A percentile compares a stretch with the other conserved stretches of the same genome.
phyloP scores from a whole-genome alignment of 1,140 invertebrate genomes.

The Drosophila sechellia region DNA sequence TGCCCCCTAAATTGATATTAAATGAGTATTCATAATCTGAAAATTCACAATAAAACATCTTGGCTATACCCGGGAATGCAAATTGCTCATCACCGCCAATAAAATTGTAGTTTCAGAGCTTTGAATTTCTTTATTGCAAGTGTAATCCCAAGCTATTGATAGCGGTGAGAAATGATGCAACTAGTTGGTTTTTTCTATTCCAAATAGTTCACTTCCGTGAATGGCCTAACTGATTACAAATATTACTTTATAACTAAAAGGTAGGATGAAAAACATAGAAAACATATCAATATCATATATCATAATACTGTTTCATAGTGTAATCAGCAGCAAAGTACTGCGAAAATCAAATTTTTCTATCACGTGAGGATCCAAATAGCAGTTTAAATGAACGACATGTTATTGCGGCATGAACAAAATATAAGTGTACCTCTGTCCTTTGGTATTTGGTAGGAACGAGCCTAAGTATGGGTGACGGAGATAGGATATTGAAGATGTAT shows the following conservation, averaged over 20 bases:
- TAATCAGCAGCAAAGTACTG: background rate
- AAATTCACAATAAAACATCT: slow-evolving; percentile 1
- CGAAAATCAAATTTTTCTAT: background rate
- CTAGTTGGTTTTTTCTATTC: background rate
- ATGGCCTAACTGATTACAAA: background rate
- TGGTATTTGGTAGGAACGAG: background rate
- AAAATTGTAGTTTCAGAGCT: background rate
- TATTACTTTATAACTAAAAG: background rate
- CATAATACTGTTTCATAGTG: no score
- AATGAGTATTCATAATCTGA: background rate
- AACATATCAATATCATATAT: background rate
- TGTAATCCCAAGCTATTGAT: background rate
- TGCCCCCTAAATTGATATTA: background rate
- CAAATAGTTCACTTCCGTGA: background rate
- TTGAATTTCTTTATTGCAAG: background rate
- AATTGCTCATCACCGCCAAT: background rate
- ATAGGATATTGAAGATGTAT: slow-evolving; percentile 50
- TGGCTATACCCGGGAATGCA: background rate
- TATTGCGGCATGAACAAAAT: slow-evolving; percentile 29
- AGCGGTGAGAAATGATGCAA: background rate
- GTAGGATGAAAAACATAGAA: no score
- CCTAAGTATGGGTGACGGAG: background rate
- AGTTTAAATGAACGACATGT: slow-evolving; percentile 2
- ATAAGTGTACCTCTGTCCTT: slow-evolving; percentile 25
- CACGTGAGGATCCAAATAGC: background rate